Percentiles rank a stretch among this genome's conserved stretches.
Conservation (phyloP, 2,797 vertebrate genomes). For the Pangasius mekongensis region DNA sequence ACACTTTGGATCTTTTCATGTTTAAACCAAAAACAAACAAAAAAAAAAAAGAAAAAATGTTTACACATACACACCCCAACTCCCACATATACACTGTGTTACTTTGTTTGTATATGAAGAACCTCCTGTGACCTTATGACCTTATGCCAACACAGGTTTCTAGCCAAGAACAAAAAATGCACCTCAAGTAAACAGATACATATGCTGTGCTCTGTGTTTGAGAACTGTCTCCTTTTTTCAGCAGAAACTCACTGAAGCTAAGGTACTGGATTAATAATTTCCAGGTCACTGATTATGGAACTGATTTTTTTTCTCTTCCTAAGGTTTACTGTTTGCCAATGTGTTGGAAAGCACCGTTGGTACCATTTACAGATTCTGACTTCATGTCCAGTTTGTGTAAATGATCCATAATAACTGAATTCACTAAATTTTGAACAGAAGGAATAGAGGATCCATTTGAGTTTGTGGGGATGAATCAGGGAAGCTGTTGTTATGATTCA, state of each 20-base stretch:
- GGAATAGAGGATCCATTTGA: no score
- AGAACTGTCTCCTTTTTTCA: constrained; percentile 12
- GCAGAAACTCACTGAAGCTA: not conserved
- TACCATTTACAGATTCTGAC: not conserved
- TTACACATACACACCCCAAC: not conserved
- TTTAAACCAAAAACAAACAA: not conserved
- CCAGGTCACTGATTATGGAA: not conserved
- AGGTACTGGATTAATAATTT: not conserved
- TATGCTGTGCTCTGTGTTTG: constrained; percentile 9
- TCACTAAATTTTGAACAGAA: not conserved
- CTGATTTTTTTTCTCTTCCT: not conserved
- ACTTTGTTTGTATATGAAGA: constrained; percentile 1
- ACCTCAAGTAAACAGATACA: constrained; percentile 5
- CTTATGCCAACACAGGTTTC: constrained; percentile 30
- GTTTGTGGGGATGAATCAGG: not conserved
- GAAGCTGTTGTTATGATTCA: not conserved
- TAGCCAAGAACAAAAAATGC: not conserved
- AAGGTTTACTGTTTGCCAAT: not conserved
- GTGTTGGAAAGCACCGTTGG: not conserved
- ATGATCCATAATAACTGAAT: not conserved
- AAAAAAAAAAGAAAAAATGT: not conserved
- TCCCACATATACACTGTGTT: not conserved
- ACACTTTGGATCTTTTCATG: not conserved
- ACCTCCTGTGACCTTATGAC: constrained; percentile 47
- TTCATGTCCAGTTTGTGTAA: not conserved